Percentiles rank a stretch among this genome's conserved stretches.
Conservation (phyloP, 92 coral and sea anemone species). For the Palythoa heliodiscus region DNA sequence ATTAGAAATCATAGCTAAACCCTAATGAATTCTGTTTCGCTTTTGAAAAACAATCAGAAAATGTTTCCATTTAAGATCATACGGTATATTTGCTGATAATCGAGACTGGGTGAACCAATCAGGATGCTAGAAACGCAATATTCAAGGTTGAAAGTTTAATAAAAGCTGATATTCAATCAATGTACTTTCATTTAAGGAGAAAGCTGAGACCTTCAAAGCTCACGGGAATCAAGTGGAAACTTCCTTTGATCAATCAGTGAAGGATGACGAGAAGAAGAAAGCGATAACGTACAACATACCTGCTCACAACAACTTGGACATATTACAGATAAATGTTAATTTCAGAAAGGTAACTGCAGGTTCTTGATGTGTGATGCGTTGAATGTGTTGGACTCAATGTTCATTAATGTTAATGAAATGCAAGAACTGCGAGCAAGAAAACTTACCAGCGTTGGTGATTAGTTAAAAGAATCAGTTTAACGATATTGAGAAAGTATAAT, state of each 20-base stretch:
- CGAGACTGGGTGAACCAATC: not conserved
- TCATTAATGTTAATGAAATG: too few species aligned
- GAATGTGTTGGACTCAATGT: not conserved
- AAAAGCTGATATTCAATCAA: not conserved
- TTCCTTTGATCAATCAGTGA: conserved; percentile 34
- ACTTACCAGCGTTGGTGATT: too few species aligned
- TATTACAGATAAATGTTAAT: not conserved
- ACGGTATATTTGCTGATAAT: not conserved
- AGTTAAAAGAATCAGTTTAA: too few species aligned
- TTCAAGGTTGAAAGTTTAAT: too few species aligned
- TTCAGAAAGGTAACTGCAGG: not conserved
- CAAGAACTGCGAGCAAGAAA: too few species aligned
- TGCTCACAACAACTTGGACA: not conserved
- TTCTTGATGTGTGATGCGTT: not conserved
- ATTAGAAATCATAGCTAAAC: too few species aligned
- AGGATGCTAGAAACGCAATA: not conserved
- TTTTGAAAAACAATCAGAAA: too few species aligned
- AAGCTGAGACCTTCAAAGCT: not conserved
- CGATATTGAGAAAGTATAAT: too few species aligned
- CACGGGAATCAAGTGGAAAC: not conserved
- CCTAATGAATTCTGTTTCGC: too few species aligned
- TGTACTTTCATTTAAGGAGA: not conserved
- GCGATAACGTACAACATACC: not conserved
- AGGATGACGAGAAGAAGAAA: not conserved
- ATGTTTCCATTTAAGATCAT: too few species aligned